Conservation (phyloP, 2,113 vertebrate species). For the Gallinago jamesoni region DNA sequence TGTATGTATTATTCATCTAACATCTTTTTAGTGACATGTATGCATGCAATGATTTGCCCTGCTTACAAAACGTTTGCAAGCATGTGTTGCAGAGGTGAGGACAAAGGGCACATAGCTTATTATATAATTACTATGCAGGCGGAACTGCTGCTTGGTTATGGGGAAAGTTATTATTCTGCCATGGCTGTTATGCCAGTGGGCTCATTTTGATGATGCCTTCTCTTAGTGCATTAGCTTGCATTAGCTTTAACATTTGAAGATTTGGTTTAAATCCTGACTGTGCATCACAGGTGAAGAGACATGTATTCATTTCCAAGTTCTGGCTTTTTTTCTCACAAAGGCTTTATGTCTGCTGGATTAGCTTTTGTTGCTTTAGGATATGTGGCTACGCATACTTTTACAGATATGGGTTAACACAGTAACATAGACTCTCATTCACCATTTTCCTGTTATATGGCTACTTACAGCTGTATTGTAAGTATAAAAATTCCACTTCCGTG, state of each 20-base stretch:
- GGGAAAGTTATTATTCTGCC: not conserved
- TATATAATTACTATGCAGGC: not conserved
- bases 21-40: not conserved
- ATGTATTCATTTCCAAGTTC: not conserved
- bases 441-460: not conserved
- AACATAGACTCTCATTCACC: not conserved
- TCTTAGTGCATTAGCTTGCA: not conserved
- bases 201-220: not conserved
- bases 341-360: not conserved
- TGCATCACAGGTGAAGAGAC: not conserved
- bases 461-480: rapidly evolving
- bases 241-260: not conserved
- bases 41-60: not conserved
- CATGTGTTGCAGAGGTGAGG: not conserved
- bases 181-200: not conserved
- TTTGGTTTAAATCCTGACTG: not conserved
- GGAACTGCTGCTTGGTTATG: not conserved
- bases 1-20: not conserved
- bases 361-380: not conserved
- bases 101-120: not conserved
- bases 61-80: not conserved
- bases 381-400: not conserved
- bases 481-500: not conserved
- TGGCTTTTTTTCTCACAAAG: not conserved
- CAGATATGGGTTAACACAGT: not conserved